Evolutionary conservation across 2,797 vertebrate genomes (phyloP).

Genomic region (Lepus oiostolus): DNA sequence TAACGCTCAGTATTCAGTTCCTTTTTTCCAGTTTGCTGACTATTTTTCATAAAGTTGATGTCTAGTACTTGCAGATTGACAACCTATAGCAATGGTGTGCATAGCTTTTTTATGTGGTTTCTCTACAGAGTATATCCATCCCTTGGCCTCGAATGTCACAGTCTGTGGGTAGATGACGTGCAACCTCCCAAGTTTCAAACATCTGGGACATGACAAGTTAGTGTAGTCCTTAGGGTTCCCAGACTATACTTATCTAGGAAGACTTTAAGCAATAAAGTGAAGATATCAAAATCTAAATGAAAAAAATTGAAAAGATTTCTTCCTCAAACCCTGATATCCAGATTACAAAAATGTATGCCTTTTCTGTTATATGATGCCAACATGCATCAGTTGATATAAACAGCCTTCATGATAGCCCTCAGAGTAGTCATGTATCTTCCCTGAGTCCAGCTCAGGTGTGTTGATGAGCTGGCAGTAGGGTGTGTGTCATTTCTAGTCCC

Average conservation of each 20-base stretch:
- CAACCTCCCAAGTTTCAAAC: neutral
- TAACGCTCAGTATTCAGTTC: neutral
- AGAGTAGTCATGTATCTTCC: neutral
- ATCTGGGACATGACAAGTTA: neutral
- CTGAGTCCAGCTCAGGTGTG: neutral
- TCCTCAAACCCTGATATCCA: neutral
- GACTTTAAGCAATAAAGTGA: neutral
- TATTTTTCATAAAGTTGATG: neutral
- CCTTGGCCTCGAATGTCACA: neutral
- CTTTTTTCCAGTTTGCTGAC: neutral
- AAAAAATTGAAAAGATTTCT: neutral
- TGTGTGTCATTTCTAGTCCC: neutral
- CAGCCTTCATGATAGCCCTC: neutral
- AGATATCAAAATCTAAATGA: neutral
- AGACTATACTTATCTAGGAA: neutral
- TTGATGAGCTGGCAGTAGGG: neutral
- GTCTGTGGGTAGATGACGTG: neutral
- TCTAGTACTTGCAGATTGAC: neutral
- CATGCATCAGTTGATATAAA: too few relatives aligned
- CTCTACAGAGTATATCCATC: fast-evolving
- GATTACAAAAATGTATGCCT: neutral
- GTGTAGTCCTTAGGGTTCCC: neutral
- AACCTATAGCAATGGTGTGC: fast-evolving
- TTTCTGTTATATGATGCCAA: neutral
- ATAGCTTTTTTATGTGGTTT: neutral